Evolutionary conservation across 2,113 vertebrate species (phyloP).

Genomic region (Struthidea cinerea): DNA sequence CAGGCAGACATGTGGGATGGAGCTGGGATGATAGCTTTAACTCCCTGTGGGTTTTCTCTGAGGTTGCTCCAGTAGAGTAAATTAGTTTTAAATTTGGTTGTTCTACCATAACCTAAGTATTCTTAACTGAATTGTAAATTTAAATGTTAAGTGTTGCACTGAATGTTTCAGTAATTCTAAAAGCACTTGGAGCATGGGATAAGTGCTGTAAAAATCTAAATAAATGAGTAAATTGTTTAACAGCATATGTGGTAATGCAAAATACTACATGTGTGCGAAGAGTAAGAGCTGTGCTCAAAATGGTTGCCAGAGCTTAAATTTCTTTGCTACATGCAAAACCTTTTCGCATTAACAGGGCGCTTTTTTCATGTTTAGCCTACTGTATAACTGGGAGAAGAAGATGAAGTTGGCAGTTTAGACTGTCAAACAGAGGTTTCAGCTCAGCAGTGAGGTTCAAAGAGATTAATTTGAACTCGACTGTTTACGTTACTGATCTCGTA

Average conservation of each 20-base stretch:
- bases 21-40: background rate
- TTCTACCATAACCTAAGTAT: slow-evolving; percentile 52
- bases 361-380: background rate
- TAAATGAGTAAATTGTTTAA: slow-evolving; percentile 58
- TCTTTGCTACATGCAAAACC: slow-evolving; percentile 2
- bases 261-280: slow-evolving; percentile 44
- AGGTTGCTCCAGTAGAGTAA: slow-evolving; percentile 20
- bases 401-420: slow-evolving; percentile 36
- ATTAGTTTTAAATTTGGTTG: slow-evolving; percentile 56
- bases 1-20: background rate
- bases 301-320: slow-evolving; percentile 45
- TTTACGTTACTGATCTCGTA: slow-evolving; percentile 29
- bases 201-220: slow-evolving; percentile 60
- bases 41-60: slow-evolving; percentile 37
- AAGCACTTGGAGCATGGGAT: slow-evolving; percentile 59
- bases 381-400: slow-evolving; percentile 38
- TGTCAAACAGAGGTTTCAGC: slow-evolving; percentile 35
- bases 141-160: slow-evolving; percentile 55
- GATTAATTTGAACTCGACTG: slow-evolving; percentile 24
- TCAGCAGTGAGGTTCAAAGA: slow-evolving; percentile 23
- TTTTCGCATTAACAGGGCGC: background rate
- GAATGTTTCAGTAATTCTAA: slow-evolving; percentile 63
- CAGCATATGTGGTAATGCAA: slow-evolving; percentile 55
- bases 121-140: slow-evolving; percentile 64
- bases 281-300: background rate